Base-by-base conservation (phyloP, 1,140 invertebrate species). In the Ceratoteleas bidentatus region DNA sequence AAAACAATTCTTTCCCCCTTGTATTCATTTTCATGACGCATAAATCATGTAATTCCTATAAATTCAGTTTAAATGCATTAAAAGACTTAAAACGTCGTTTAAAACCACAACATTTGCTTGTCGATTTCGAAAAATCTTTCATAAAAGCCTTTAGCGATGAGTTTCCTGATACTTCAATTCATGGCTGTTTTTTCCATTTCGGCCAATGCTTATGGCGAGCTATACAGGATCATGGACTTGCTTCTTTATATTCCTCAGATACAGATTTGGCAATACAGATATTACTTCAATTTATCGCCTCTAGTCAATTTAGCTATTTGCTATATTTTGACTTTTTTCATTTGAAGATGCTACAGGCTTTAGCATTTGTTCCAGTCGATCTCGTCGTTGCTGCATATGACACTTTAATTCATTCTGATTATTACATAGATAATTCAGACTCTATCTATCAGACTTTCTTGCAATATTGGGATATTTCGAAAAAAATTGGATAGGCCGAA, bases 121-220 rank as follows among this genome's bases (percentile, higher is more conserved):
- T 56, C 6, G 60, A 72, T 52, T 72, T 80, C 13, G 77, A 80
- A 61, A 72, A 65, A 47, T 47, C 54, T 0, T 65, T 66, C 7
- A 64, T 65, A 16, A 58, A 73, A 0, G n/a, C 68, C 40, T 60
- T 80, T 50, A 4, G 15, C 1, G 11, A 34, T 6, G 11, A 47
- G 13, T 80, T 80, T 47, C 34, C n/a, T 7, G 16, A 52, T 8
- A 50, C 47, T n/a, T 40, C 14, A 10, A 62, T 80, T 8, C 52
- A 57, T 36, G 74, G 80, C 11, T 78, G 80, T 32, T 62, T 73
- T 11, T 78, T 78, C 40, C 74, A 73, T 53, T 82, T 73, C 14
- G 32, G 40, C 13, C 49, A 82, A 57, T 61, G 54, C 33, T 53
- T 68, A 11, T 82, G 80, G 57, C 56, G 74, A 54, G 13, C 53